phyloP scores from a whole-genome alignment of 2,888 invertebrate genomes.

The Pristionchus maxplancki region DNA sequence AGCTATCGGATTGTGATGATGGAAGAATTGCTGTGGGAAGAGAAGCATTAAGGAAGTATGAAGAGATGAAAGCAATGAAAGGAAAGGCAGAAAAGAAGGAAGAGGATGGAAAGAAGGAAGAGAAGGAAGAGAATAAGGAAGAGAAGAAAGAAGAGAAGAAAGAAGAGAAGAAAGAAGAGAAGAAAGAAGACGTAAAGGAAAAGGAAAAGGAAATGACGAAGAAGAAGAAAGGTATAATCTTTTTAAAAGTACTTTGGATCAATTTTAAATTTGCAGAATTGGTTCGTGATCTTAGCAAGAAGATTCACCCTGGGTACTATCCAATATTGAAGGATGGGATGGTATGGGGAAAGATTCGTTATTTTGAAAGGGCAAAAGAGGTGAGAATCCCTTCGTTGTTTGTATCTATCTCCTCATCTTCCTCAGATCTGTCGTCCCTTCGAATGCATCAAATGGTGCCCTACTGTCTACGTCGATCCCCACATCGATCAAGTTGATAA shows the following conservation, averaged over 20 bases:
- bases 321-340: not conserved
- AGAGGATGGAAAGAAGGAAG: not conserved
- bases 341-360: not conserved
- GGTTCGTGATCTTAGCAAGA: not conserved
- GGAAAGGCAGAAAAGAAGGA: no score
- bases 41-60: not conserved
- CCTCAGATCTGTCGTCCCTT: not conserved
- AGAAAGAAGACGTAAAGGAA: not conserved
- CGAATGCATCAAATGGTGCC: not conserved
- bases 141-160: not conserved
- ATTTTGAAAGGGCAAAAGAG: not conserved
- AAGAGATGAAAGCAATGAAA: no score
- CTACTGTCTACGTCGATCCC: not conserved
- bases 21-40: conserved; percentile 1
- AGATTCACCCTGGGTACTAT: not conserved
- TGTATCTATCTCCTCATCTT: not conserved
- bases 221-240: not conserved
- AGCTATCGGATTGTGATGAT: conserved; percentile 14
- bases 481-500: not conserved
- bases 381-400: not conserved
- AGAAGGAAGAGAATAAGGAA: not conserved
- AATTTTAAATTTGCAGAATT: not conserved
- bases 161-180: not conserved
- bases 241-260: not conserved
- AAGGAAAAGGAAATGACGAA: not conserved